Evolutionary conservation across 2,888 invertebrate genomes (phyloP), one percentile per base, ranked within the genome.

Genomic region (Sturmia bella): DNA sequence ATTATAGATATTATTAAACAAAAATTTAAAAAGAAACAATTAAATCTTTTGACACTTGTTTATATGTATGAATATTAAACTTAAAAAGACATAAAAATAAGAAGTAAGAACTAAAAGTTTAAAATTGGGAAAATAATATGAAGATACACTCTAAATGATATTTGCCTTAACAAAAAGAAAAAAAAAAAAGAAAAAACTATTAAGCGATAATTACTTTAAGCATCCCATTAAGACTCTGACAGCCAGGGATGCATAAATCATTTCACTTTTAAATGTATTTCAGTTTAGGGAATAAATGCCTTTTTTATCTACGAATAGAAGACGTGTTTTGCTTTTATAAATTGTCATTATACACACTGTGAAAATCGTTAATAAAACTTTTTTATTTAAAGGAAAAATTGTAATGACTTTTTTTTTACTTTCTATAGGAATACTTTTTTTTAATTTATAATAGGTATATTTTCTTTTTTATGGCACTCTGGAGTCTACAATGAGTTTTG

Each of bases 331-430:
- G 12, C 4, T 68, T 72, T 64, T 32, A 32, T 77, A 61, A 70
- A 27, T 72, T 79, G 54, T 66, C n/a, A n/a, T n/a, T 80, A 68
- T 64, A 66, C 72, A 80, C 76, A 69, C 72, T 70, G 24, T 32
- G 56, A 66, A 48, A 78, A 68, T 75, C 32, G 7, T 32, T 3
- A 56, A 69, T 27, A 2, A 52, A 19, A 15, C n/a, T 37, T 54
- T 37, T 32, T 15, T 21, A 5, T 64, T 64, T 45, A 17, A 37
- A 63, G 19, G 59, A 80, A 81, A 83, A 63, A 77, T 81, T 81
- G 68, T 84, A 69, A 84, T 80, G 84, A 83, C 78, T 84, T 85
- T 69, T n/a, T n/a, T 69, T 76, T 61, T 80, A 81, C 41, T 81
- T 77, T 43, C 77, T 77, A 77, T 77, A 82, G 82, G 77, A 78